Base-by-base conservation (phyloP, 2,888 invertebrate genomes). In the Bhutanitis thaidina region DNA sequence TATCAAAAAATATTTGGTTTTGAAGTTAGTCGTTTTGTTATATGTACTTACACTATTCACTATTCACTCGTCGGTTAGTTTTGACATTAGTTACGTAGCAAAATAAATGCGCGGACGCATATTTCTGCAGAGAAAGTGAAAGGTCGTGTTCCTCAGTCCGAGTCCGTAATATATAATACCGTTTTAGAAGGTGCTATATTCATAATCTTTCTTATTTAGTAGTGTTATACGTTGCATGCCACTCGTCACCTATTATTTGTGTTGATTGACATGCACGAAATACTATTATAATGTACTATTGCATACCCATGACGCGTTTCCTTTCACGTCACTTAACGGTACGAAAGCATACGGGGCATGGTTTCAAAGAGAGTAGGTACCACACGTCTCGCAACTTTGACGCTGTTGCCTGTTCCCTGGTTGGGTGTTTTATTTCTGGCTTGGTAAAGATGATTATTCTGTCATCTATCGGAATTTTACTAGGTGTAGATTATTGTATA, bases 101-200 rank as follows among this genome's bases (percentile, higher is more conserved):
- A 46, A 41, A 37, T 43, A 52, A 43, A 47, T 46, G 32, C 51
- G 51, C 25, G 41, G 41, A 30, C 65, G 66, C 68, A 71, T 69
- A 72, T 65, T 71, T 74, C 64, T 66, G 55, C 55, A 65, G 74
- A 71, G 82, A 83, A 82, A 84, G 83, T 84, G 80, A 83, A 77
- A 82, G 83, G 81, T 80, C 77, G 77, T 51, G 61, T 66, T 61
- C 67, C 69, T 65, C 68, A 58, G 60, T 61, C 61, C 55, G 61
- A 62, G 65, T 66, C 62, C 56, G 64, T 58, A 56, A 51, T 60
- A 59, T 45, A 59, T 49, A 49, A 45, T 51, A 50, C 56, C 48
- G 35, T 52, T 52, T 57, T 48, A 46, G 39, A 52, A 49, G n/a
- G 47, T 12, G 38, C 38, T 49, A 52, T 55, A 54, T 44, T 43